Evolutionary conservation across 2,113 vertebrate species (phyloP), one percentile per base, ranked within the genome.

Genomic region (Paradoxurus hermaphroditus): DNA sequence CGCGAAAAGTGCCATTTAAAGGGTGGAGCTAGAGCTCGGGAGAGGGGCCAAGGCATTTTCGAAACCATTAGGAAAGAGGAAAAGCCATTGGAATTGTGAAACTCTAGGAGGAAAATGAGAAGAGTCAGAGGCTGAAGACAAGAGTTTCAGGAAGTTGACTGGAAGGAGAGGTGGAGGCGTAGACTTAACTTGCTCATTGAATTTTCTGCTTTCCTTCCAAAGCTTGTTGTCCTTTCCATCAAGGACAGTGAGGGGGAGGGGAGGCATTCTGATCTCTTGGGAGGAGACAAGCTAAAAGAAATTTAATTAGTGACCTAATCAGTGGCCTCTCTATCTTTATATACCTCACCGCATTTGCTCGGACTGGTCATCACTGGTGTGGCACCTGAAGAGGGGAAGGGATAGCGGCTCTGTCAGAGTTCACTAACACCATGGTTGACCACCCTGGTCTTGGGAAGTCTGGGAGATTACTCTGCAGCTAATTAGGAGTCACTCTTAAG

Each of bases 401-500:
- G 31, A 12, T 21, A 31, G 44, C 16, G 13, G 23, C 77, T 63
- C 41, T 19, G 27, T 39, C 4, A 19, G 68, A 67, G 46, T 27
- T 59, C 59, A 34, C 31, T n/a, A 14, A 67, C 39, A 29, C 34
- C 34, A 19, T 0, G 0, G 14, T 51, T 46, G 93, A 67, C 15
- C n/a, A 31, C 41, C 18, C 18, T 19, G 29, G 68, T 27, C 46
- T 59, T 3, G 0, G 41, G 39, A n/a, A 75, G 15, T 62, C 46
- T 75, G 79, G 59, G 78, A 56, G 41, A 70, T 92, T 56, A 49
- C 51, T 90, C 63, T 65, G 46, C 27, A 73, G 70, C 68, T 94
- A 56, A 77, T 93, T 79, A 91, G 77, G 51, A 87, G 36, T 92
- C 16, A 5, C 27, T 88, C 49, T 72, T 70, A 70, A 89, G 39